phyloP scores from a whole-genome alignment of 2,888 invertebrate species.

The Azorinus chamasolen region DNA sequence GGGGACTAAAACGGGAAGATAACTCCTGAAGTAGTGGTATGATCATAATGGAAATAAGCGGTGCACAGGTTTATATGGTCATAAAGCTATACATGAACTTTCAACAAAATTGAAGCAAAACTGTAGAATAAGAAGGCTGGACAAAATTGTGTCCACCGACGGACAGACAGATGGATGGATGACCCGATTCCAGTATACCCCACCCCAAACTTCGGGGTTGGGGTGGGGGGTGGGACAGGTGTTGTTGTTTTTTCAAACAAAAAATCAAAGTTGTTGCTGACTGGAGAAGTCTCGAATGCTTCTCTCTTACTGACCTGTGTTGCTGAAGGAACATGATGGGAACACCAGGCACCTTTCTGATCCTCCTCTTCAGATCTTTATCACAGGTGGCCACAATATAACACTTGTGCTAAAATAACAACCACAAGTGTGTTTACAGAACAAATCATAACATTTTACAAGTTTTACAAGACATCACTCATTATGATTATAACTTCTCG shows the following conservation, averaged over 20 bases:
- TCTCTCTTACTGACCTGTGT: conserved; percentile 80
- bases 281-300: neutral
- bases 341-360: conserved; percentile 99
- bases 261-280: neutral
- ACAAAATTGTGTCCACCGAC: neutral
- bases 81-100: no score
- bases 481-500: no score
- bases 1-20: no score
- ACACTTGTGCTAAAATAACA: conserved; percentile 94
- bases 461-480: no score
- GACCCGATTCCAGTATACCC: no score
- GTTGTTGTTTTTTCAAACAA: neutral
- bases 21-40: no score
- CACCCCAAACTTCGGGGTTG: no score
- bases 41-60: no score
- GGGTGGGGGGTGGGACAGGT: no score
- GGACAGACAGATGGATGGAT: neutral
- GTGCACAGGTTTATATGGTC: no score
- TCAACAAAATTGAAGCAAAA: no score
- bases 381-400: conserved; percentile 99
- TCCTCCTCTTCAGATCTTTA: conserved; percentile 97
- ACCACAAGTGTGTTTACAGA: neutral
- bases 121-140: neutral
- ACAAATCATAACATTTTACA: no score
- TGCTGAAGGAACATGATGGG: conserved; percentile 99